These are phyloP conservation scores for Smittia aterrima DNA, from an alignment of 2,888 invertebrate species.

Conservation along the genomic window DNA sequence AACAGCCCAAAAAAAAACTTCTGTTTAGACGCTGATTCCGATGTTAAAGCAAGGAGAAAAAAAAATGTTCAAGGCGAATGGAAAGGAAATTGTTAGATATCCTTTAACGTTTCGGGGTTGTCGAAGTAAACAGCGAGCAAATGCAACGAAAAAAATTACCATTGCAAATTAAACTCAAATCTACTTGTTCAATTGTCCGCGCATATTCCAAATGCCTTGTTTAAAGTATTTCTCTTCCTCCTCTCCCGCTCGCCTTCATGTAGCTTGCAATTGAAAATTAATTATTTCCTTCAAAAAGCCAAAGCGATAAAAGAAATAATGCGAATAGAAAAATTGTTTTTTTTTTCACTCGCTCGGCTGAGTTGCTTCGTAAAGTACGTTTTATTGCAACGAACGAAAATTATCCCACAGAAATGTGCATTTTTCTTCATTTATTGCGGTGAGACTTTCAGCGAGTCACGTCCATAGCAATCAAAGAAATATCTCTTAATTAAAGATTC, in stretches of 20 bases:
- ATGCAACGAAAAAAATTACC: neutral
- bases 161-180: conserved; percentile 25
- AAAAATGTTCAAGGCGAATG: neutral
- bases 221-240: neutral
- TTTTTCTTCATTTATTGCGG: conserved; percentile 12
- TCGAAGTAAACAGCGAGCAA: neutral
- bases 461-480: neutral
- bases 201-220: neutral
- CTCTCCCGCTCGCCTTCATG: neutral
- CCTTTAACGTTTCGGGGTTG: neutral
- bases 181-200: conserved; percentile 27
- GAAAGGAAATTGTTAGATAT: conserved; percentile 12
- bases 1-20: neutral
- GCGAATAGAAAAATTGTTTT: conserved; percentile 24
- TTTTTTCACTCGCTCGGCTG: neutral
- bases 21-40: neutral
- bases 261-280: conserved; percentile 39
- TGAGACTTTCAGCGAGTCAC: neutral
- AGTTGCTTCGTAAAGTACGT: neutral
- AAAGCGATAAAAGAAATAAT: conserved; percentile 35
- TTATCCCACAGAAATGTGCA: conserved; percentile 32
- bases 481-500: no score
- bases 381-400: neutral
- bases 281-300: conserved; percentile 38
- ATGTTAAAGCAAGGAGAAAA: neutral